Evolutionary conservation across 2,888 invertebrate species (phyloP).

Genomic region (Drosophila pseudotakahashii): DNA sequence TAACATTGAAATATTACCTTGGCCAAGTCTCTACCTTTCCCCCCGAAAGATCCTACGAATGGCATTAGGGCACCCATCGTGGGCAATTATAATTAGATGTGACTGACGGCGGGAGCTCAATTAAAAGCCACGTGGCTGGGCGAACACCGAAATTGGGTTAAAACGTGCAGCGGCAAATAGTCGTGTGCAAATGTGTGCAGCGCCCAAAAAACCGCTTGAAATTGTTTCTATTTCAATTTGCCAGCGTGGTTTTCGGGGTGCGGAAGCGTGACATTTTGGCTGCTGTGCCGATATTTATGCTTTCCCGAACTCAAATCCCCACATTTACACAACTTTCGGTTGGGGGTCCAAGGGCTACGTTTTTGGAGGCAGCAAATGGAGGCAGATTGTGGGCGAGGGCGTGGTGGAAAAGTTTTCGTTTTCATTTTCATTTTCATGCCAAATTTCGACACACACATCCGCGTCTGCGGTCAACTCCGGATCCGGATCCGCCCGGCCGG

Average conservation of each 20-base stretch:
- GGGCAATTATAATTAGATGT: conserved; percentile 75
- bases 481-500: conserved; percentile 6
- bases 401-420: conserved; percentile 45
- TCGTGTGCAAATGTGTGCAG: conserved; percentile 12
- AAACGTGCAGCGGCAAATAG: conserved; percentile 57
- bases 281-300: conserved; percentile 75
- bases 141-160: conserved; percentile 69
- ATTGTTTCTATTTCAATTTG: conserved; percentile 73
- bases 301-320: conserved; percentile 60
- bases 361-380: too few species aligned
- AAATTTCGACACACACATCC: conserved; percentile 55
- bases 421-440: conserved; percentile 66
- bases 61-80: conserved; percentile 17
- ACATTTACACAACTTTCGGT: conserved; percentile 64
- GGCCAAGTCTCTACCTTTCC: neutral
- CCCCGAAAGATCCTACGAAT: neutral
- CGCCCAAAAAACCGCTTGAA: conserved; percentile 44
- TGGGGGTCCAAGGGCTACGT: conserved; percentile 1
- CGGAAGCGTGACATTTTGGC: conserved; percentile 72
- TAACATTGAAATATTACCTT: conserved; percentile 60
- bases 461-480: conserved; percentile 53
- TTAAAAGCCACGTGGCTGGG: conserved; percentile 66
- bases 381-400: neutral
- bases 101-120: conserved; percentile 62
- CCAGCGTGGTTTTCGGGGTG: conserved; percentile 49